Conservation (phyloP, 37 sponge, comb jelly and placozoan genomes). For the Sycon ciliatum region DNA sequence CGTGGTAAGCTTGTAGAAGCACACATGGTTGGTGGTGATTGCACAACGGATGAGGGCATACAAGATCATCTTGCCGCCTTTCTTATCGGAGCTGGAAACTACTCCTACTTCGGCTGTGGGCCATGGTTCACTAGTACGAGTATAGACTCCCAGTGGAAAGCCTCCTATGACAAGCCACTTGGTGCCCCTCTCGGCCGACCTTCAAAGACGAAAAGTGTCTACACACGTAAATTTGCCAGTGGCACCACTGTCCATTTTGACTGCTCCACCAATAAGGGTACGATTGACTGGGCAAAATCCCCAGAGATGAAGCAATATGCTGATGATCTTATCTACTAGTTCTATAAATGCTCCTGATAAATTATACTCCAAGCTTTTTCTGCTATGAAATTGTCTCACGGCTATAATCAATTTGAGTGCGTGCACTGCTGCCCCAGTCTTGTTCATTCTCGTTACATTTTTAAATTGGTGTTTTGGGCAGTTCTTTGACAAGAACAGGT, state of each 20-base stretch:
- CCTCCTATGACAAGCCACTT: slow-evolving; percentile 44
- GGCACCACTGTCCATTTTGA: slow-evolving; percentile 39
- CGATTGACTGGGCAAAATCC: slow-evolving; percentile 40
- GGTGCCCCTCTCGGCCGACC: slow-evolving; percentile 33
- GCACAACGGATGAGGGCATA: slow-evolving; percentile 14
- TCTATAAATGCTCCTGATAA: too few relatives aligned
- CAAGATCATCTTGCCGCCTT: slow-evolving; percentile 38
- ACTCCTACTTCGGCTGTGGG: slow-evolving; percentile 28
- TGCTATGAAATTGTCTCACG: too few relatives aligned
- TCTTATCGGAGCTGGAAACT: slow-evolving; percentile 34
- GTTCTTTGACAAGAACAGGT: too few relatives aligned
- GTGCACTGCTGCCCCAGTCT: too few relatives aligned
- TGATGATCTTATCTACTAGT: too few relatives aligned
- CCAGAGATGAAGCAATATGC: too few relatives aligned
- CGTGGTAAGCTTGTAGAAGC: slow-evolving; percentile 34
- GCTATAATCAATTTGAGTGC: too few relatives aligned
- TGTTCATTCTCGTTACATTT: too few relatives aligned
- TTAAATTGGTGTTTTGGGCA: too few relatives aligned
- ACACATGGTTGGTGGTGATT: slow-evolving; percentile 17
- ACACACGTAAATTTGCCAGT: slow-evolving; percentile 26
- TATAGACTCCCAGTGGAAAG: background rate
- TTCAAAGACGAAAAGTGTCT: slow-evolving; percentile 16
- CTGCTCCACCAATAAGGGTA: slow-evolving; percentile 36
- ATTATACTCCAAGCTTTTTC: too few relatives aligned
- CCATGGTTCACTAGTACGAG: background rate